Evolutionary conservation across 2,888 invertebrate genomes (phyloP).

Genomic region (Lamellibrachia columna): DNA sequence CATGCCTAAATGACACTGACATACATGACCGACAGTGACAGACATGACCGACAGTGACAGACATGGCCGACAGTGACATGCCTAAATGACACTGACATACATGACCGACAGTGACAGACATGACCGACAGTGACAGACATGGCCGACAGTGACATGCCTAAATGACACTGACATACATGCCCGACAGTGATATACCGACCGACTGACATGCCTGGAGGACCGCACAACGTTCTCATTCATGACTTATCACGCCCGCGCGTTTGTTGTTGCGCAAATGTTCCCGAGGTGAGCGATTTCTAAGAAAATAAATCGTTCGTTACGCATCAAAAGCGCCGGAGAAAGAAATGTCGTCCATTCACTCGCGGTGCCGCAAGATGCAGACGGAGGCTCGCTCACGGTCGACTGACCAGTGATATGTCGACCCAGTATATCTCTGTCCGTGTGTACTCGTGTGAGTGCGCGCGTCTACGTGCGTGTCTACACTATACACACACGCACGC

Average conservation of each 20-base stretch:
- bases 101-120: not conserved
- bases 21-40: not conserved
- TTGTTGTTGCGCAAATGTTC: not conserved
- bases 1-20: not conserved
- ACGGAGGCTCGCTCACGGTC: not conserved
- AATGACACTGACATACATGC: not conserved
- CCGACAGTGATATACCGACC: not conserved
- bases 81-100: not conserved
- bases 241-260: not conserved
- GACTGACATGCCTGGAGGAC: not conserved
- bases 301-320: not conserved
- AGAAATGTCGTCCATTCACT: not conserved
- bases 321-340: not conserved
- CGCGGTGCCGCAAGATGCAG: not conserved
- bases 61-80: not conserved
- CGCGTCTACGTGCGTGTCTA: not conserved
- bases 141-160: not conserved
- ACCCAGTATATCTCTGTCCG: not conserved
- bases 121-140: not conserved
- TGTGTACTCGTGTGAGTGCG: not conserved
- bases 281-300: conserved; percentile 6
- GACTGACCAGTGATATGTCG: not conserved
- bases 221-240: not conserved
- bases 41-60: not conserved
- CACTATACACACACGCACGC: too few relatives aligned